Evolutionary conservation across 2,113 vertebrate genomes (phyloP).

Genomic region (Ceratotherium simum): DNA sequence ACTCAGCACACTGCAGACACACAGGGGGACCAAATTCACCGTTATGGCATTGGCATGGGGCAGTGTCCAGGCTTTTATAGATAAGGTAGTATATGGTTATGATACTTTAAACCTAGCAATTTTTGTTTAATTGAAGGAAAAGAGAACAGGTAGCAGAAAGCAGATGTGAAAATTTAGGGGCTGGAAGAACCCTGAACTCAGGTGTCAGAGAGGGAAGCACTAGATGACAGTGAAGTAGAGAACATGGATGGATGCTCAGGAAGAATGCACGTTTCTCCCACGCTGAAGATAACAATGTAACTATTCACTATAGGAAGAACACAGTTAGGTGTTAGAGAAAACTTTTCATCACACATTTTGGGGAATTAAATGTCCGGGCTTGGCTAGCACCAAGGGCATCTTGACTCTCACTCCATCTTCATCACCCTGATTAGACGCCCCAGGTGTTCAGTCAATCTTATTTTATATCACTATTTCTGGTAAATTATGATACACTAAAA

Average conservation of each 20-base stretch:
- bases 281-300: slow-evolving; percentile 29
- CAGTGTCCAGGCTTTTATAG: background rate
- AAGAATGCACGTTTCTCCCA: slow-evolving; percentile 58
- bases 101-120: background rate
- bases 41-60: too few species aligned
- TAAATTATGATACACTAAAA: slow-evolving; percentile 59
- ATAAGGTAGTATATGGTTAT: background rate
- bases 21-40: background rate
- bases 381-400: background rate
- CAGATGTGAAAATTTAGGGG: background rate
- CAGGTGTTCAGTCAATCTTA: slow-evolving; percentile 52
- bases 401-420: background rate
- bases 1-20: too few species aligned
- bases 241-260: background rate
- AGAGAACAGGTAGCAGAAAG: background rate
- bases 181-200: slow-evolving; percentile 20
- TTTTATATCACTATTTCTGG: slow-evolving; percentile 58
- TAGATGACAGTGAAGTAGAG: slow-evolving; percentile 24
- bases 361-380: background rate
- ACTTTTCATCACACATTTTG: slow-evolving; percentile 33
- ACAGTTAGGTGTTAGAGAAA: background rate
- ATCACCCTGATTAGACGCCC: background rate
- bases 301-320: slow-evolving; percentile 57
- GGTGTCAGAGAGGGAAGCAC: background rate
- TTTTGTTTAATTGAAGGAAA: background rate